phyloP scores from a whole-genome alignment of 2,797 vertebrate genomes.

The Euthynnus affinis region DNA sequence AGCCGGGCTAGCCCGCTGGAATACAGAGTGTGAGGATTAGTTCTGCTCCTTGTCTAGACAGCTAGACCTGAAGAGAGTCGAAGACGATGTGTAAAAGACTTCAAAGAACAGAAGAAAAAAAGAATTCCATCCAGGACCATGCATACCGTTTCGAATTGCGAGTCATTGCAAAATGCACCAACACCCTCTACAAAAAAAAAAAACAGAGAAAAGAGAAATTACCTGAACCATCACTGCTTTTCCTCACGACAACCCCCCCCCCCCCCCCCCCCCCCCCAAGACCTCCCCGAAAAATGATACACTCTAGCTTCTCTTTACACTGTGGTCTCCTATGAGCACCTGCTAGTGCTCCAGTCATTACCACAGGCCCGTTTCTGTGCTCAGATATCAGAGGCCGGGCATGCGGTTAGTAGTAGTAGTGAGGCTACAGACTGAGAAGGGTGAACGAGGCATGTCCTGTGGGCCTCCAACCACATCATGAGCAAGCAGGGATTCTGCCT shows the following conservation, averaged over 20 bases:
- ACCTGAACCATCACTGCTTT: constrained; percentile 43
- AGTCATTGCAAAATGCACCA: constrained; percentile 36
- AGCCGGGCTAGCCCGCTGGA: constrained; percentile 22
- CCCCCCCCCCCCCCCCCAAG: too few relatives aligned
- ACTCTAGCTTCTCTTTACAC: constrained; percentile 48
- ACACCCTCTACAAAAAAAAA: background rate
- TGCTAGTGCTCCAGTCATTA: constrained; percentile 48
- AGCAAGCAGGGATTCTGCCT: constrained; percentile 68
- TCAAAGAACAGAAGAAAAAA: constrained; percentile 36
- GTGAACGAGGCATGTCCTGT: constrained; percentile 59
- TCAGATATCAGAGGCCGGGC: constrained; percentile 37
- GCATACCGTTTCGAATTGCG: background rate
- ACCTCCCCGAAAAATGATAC: constrained; percentile 52
- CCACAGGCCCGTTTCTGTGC: constrained; percentile 28
- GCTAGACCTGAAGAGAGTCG: constrained; percentile 12
- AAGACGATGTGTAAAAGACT: constrained; percentile 26
- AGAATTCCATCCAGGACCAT: constrained; percentile 2
- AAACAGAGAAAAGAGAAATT: constrained; percentile 15
- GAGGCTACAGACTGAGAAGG: constrained; percentile 33
- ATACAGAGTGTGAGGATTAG: constrained; percentile 52
- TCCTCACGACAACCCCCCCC: constrained; percentile 56
- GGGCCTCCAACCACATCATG: constrained; percentile 68
- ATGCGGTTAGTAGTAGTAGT: constrained; percentile 28
- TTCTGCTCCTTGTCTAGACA: constrained; percentile 42
- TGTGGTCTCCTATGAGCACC: constrained; percentile 28